Evolutionary conservation across 2,797 vertebrate genomes (phyloP).

Genomic region (Myotis daubentonii): DNA sequence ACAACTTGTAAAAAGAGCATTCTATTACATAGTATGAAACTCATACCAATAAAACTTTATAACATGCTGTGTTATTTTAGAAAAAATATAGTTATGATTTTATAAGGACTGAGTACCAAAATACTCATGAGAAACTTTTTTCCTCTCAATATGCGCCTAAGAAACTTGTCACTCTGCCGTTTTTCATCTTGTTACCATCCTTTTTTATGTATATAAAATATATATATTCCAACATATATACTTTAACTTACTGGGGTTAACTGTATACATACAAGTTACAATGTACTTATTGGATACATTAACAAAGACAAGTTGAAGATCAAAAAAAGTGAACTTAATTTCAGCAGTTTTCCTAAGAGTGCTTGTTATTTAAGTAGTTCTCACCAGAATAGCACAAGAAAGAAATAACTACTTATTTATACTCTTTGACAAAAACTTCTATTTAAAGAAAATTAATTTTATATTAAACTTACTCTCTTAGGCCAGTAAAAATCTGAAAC

Average conservation of each 20-base stretch:
- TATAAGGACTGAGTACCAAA: background rate
- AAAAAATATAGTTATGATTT: constrained; percentile 14
- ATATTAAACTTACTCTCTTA: constrained; percentile 7
- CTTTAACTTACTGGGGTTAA: background rate
- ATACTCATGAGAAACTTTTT: background rate
- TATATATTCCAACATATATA: background rate
- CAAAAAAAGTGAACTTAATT: constrained; percentile 34
- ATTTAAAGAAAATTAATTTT: constrained; percentile 44
- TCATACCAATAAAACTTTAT: background rate
- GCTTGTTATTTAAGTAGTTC: constrained; percentile 39
- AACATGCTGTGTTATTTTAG: constrained; percentile 33
- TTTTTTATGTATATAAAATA: background rate
- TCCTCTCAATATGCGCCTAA: background rate
- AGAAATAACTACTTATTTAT: constrained; percentile 1
- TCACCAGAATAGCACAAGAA: constrained; percentile 24
- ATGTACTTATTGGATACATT: background rate
- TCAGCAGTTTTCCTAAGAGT: constrained; percentile 8
- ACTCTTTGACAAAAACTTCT: background rate
- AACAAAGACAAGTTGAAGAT: constrained; percentile 40
- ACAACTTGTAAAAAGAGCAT: constrained; percentile 8
- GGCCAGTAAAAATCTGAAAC: constrained; percentile 31
- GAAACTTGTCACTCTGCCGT: background rate
- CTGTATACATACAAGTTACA: background rate
- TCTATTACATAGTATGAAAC: background rate
- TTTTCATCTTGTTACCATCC: constrained; percentile 17